Evolutionary conservation across 2,797 vertebrate species (phyloP).

Genomic region (Danio choprae): DNA sequence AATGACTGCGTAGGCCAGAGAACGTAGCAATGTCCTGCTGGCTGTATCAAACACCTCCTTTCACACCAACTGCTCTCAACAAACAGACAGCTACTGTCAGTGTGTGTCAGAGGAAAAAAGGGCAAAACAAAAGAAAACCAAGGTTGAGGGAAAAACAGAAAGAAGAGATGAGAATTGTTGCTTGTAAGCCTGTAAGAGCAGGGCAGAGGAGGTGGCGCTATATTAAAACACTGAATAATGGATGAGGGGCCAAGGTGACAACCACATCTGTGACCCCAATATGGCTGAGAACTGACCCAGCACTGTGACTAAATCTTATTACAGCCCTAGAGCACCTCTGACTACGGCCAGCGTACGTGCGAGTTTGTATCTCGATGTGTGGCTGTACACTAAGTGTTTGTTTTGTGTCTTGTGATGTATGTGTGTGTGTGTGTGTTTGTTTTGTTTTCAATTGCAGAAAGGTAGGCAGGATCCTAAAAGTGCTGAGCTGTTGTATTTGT

Average conservation of each 20-base stretch:
- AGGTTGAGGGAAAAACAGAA: slow-evolving; percentile 28
- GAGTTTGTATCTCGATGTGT: slow-evolving; percentile 67
- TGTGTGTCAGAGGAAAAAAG: slow-evolving; percentile 23
- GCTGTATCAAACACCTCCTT: slow-evolving; percentile 38
- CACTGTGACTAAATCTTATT: slow-evolving; percentile 76
- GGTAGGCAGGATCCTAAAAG: slow-evolving; percentile 63
- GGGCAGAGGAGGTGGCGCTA: slow-evolving; percentile 61
- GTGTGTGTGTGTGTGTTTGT: slow-evolving; percentile 40
- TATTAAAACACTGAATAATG: slow-evolving; percentile 61
- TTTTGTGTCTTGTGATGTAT: slow-evolving; percentile 26
- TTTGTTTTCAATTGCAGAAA: slow-evolving; percentile 65
- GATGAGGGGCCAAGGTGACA: slow-evolving; percentile 64
- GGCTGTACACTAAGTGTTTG: slow-evolving; percentile 16
- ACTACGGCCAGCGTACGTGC: slow-evolving; percentile 23
- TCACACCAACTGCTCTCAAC: slow-evolving; percentile 19
- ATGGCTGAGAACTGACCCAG: slow-evolving; percentile 75
- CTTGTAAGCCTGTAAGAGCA: slow-evolving; percentile 13
- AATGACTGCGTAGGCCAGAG: slow-evolving; percentile 46
- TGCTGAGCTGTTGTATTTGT: slow-evolving; percentile 76
- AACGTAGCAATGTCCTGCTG: slow-evolving; percentile 20
- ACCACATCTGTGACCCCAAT: slow-evolving; percentile 69
- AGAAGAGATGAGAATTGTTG: background rate
- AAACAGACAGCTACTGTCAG: slow-evolving; percentile 47
- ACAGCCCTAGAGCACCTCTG: slow-evolving; percentile 64
- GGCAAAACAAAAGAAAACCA: slow-evolving; percentile 15